phyloP scores from a whole-genome alignment of 2,113 vertebrate genomes.

The Semicossyphus pulcher region DNA sequence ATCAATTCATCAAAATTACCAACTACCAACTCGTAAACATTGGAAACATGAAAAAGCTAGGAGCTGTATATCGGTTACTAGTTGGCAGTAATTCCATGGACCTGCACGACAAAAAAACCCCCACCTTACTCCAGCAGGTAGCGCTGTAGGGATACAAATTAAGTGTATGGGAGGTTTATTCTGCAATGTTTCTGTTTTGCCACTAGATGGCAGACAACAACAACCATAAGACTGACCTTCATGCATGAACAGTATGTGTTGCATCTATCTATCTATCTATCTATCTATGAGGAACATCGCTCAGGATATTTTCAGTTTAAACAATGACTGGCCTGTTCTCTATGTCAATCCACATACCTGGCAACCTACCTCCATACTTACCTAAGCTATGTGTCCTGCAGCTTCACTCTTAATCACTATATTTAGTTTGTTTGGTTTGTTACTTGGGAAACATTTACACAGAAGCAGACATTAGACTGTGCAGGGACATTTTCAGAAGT shows the following conservation, averaged over 20 bases:
- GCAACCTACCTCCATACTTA: constrained; percentile 16
- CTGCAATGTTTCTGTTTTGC: neutral
- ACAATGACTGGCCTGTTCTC: neutral
- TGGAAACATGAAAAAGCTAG: too few species aligned
- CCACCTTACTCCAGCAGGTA: neutral
- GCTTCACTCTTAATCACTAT: constrained; percentile 3
- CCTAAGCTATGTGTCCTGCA: constrained; percentile 6
- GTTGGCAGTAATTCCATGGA: neutral
- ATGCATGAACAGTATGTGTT: neutral
- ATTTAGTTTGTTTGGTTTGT: constrained; percentile 28
- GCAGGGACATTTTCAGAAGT: neutral
- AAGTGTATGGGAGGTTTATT: neutral
- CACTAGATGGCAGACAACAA: constrained; percentile 43
- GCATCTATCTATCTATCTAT: neutral
- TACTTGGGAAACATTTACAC: neutral
- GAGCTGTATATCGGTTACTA: too few species aligned
- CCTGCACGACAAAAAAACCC: neutral
- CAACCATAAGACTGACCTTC: neutral
- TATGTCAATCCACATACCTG: constrained; percentile 19
- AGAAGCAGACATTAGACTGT: constrained; percentile 3
- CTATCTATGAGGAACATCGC: neutral
- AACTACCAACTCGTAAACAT: too few species aligned
- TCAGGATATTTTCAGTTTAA: constrained; percentile 6
- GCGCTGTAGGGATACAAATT: neutral
- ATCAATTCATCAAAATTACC: too few species aligned